Base-by-base conservation (phyloP, 2,113 vertebrate genomes). In the Actenoides lindsayi region DNA sequence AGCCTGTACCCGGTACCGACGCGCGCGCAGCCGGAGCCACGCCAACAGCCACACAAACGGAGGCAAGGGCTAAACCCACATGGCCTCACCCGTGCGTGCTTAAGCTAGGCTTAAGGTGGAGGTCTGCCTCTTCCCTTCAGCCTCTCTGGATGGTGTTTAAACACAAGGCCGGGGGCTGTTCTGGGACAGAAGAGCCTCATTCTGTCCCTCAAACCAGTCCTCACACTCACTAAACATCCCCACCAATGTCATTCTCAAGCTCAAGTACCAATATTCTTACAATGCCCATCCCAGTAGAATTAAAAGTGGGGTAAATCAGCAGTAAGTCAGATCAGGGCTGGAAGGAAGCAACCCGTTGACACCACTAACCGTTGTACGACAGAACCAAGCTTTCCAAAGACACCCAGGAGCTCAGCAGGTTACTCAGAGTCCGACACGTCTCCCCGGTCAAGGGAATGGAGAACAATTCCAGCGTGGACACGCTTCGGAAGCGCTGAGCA, bases 311-410 rank as follows among this genome's bases (percentile, higher is more conserved):
- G 44, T 82, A 94, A 92, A 78, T 39, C 13, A 68, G 28, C 33
- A 51, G 0, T 33, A 90, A 76, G 7, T 53, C 62, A 89, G 54
- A 46, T 16, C 9, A 44, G 14, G 15, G 25, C 64, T 80, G 35
- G 44, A 77, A 59, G 65, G 56, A 90, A 91, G 59, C 10, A 27
- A 27, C 30, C 74, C 31, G 16, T 63, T 83, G 33, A 27, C 28
- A 71, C 28, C 86, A 94, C 98, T 98, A 83, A 98, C 98, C 98
- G 2, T 98, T 98, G 74, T 98, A 98, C 50, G 98, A 98, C 82
- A 98, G 97, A 81, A 98, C 97, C 89, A 98, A 97, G 79, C 95
- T 98, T 97, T 98, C 97, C 93, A 98, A 92, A 82, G 98, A 98
- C 39, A 98, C 97, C 98, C 98, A 98, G 87, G 98, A 98, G 87